A percentile compares a stretch with the other conserved stretches of the same genome.
phyloP scores from a whole-genome alignment of 2,113 vertebrate genomes.

The Odontophorus gujanensis region DNA sequence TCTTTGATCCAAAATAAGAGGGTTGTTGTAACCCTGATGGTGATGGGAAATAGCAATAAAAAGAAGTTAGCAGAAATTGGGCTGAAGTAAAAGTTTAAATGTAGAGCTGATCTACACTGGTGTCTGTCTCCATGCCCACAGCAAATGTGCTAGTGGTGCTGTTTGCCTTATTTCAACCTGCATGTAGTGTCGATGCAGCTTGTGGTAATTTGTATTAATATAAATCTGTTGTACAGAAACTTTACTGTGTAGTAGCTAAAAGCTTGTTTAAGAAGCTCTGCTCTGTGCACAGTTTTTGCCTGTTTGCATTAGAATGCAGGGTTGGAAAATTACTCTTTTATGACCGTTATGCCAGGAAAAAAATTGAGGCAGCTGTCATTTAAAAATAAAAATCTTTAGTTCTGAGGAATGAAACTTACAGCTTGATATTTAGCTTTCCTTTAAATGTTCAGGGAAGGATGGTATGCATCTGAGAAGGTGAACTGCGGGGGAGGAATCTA shows the following conservation, averaged over 20 bases:
- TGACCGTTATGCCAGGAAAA: neutral
- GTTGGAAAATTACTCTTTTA: neutral
- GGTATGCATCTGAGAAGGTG: neutral
- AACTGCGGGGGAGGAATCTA: neutral
- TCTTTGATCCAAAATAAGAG: constrained; percentile 39
- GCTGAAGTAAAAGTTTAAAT: neutral
- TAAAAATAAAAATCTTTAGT: constrained; percentile 15
- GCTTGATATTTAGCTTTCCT: constrained; percentile 21
- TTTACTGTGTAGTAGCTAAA: neutral
- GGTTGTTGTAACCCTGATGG: neutral
- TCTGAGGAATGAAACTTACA: neutral
- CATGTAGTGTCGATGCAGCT: neutral
- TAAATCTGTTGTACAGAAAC: neutral
- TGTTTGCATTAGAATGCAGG: neutral
- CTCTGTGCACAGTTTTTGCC: neutral
- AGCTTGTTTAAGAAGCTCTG: neutral
- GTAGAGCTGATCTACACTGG: neutral
- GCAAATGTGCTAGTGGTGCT: neutral
- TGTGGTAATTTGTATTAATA: neutral
- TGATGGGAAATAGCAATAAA: constrained; percentile 17
- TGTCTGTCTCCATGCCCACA: neutral
- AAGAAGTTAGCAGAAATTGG: neutral
- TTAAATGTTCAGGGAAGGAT: neutral
- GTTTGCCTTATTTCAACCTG: neutral
- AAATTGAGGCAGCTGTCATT: neutral